A percentile compares a stretch with the other conserved stretches of the same genome.
These are phyloP conservation scores for Magallana gigas DNA, from an alignment of 1,140 invertebrate genomes.

Conservation along the genomic window DNA sequence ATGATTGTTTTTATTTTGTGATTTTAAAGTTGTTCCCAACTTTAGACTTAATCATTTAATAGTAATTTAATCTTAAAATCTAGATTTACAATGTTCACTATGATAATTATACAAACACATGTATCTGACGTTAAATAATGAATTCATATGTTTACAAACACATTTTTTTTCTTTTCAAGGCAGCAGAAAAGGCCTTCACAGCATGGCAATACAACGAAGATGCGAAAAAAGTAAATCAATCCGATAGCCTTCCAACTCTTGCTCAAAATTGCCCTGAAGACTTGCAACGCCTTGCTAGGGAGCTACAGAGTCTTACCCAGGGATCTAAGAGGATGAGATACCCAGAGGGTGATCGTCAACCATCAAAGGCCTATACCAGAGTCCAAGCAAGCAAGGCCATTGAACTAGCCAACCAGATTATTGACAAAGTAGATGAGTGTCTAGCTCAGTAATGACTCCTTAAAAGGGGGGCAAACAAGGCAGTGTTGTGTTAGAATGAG, in stretches of 20 bases:
- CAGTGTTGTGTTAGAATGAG: too few relatives aligned
- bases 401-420: not conserved
- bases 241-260: not conserved
- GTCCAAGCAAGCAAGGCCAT: not conserved
- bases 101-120: too few relatives aligned
- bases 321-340: not conserved
- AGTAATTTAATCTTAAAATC: too few relatives aligned
- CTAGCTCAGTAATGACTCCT: not conserved
- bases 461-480: too few relatives aligned
- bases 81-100: too few relatives aligned
- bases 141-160: too few relatives aligned
- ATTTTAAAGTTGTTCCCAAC: too few relatives aligned
- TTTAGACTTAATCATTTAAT: too few relatives aligned
- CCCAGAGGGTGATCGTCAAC: not conserved
- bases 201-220: conserved; percentile 51
- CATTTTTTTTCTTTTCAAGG: conserved; percentile 28
- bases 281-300: not conserved
- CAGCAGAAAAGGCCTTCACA: conserved; percentile 58
- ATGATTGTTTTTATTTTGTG: too few relatives aligned
- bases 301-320: not conserved
- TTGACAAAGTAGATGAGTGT: not conserved
- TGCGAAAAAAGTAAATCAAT: not conserved
- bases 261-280: not conserved
- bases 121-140: too few relatives aligned
- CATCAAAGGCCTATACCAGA: not conserved